phyloP scores from a whole-genome alignment of 2,113 vertebrate species.

The Grammomys dolichurus region DNA sequence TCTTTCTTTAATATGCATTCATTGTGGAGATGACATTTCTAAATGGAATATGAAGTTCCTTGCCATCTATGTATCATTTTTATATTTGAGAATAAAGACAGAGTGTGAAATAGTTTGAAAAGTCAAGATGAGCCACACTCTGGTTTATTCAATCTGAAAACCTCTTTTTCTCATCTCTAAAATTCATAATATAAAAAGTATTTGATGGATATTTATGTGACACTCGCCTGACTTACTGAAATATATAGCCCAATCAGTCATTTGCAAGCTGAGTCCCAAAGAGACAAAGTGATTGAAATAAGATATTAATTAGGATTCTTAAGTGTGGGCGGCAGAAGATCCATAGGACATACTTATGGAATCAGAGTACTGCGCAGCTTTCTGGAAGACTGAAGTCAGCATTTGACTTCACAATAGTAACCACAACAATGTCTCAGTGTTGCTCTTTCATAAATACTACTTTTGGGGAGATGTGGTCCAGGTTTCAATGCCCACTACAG shows the following conservation, averaged over 20 bases:
- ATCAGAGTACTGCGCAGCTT: neutral
- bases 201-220: neutral
- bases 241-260: neutral
- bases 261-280: slow-evolving; percentile 15
- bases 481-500: neutral
- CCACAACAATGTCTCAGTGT: neutral
- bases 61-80: neutral
- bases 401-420: neutral
- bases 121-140: neutral
- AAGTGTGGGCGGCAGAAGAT: neutral
- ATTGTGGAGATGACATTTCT: neutral
- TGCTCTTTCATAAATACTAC: neutral
- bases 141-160: neutral
- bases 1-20: neutral
- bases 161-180: neutral
- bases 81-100: slow-evolving; percentile 2
- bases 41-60: neutral
- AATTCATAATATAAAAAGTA: neutral
- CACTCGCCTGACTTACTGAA: neutral
- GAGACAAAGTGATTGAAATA: neutral
- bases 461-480: neutral
- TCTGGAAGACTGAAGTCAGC: neutral
- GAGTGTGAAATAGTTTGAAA: neutral
- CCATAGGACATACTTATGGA: neutral
- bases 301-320: neutral